Evolutionary conservation across 23 tunicate species (phyloP).

Genomic region (Clavelina lepadiformis): DNA sequence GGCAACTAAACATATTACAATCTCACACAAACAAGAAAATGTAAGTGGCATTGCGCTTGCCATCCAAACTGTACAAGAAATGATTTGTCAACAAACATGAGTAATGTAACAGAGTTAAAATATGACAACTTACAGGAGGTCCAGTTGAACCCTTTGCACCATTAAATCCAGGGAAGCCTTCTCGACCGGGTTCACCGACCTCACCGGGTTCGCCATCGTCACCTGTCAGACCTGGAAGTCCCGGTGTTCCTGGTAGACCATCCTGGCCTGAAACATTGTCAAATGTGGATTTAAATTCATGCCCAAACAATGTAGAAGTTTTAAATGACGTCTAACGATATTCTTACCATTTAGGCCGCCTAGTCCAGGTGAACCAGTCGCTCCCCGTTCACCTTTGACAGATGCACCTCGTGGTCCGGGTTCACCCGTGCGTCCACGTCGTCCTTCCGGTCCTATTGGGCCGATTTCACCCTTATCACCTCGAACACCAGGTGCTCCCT

Average conservation of each 20-base stretch:
- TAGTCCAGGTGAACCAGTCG: conserved; percentile 53
- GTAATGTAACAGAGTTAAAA: neutral
- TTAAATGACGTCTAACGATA: neutral
- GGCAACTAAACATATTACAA: conserved; percentile 3
- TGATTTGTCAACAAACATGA: neutral
- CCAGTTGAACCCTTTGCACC: conserved; percentile 82
- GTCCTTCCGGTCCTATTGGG: conserved; percentile 47
- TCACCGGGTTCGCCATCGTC: conserved; percentile 47
- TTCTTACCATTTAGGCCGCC: conserved; percentile 51
- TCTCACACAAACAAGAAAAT: neutral
- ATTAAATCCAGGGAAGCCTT: conserved; percentile 64
- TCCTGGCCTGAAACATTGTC: conserved; percentile 20
- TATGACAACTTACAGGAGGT: conserved; percentile 27
- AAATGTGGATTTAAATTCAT: neutral
- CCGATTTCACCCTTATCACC: conserved; percentile 77
- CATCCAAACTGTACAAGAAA: neutral
- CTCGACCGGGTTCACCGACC: conserved; percentile 44
- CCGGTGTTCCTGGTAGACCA: conserved; percentile 80
- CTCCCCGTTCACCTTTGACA: conserved; percentile 71
- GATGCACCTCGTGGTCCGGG: conserved; percentile 42
- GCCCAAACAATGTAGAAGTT: neutral
- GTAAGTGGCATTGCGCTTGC: neutral
- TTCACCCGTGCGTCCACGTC: conserved; percentile 54
- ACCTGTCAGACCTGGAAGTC: conserved; percentile 35
- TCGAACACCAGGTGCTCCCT: conserved; percentile 30